Evolutionary conservation across 2,113 vertebrate species (phyloP), one percentile per base, ranked within the genome.

Genomic region (Pogonocichla stellata): DNA sequence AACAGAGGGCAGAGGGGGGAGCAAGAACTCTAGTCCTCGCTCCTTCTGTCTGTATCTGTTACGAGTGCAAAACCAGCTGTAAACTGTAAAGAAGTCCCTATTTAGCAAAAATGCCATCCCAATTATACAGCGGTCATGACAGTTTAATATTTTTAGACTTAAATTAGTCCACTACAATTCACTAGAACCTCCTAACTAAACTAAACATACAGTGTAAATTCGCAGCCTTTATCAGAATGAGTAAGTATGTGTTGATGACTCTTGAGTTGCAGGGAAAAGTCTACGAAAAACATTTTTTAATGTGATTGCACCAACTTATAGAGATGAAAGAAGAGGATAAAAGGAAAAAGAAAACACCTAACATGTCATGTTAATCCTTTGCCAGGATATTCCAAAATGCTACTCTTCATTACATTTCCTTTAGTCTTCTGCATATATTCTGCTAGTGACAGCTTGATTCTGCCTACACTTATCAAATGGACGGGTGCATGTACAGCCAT

Each of bases 1-100:
- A 96, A 92, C 89, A 92, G 79, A 90, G 94, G 95, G 93, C 90
- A 94, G 85, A 86, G 61, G 38, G 78, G 72, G 64, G 69, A 93
- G 86, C 62, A 94, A 86, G 92, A 96, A 92, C 95, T 93, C 17
- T 80, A 92, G 75, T 83, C 82, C 67, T 67, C 80, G 7, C 82
- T 86, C 93, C 88, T 96, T 95, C 95, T 95, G 92, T 85, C 86
- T 88, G 51, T 86, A 86, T 90, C 72, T 71, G 36, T 73, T 77
- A 88, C 0, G 0, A 66, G 66, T 69, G 58, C 67, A 90, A 95
- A 93, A 80, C 50, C 85, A 95, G 87, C 71, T 83, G 85, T 92
- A 91, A 95, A 91, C 43, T 85, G 88, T 89, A 80, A 93, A 96
- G 47, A 80, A 19, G 56, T 29, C 82, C 60, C 79, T 85, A 47